Evolutionary conservation across 2,113 vertebrate genomes (phyloP), one percentile per base, ranked within the genome.

Genomic region (Tragelaphus scriptus): DNA sequence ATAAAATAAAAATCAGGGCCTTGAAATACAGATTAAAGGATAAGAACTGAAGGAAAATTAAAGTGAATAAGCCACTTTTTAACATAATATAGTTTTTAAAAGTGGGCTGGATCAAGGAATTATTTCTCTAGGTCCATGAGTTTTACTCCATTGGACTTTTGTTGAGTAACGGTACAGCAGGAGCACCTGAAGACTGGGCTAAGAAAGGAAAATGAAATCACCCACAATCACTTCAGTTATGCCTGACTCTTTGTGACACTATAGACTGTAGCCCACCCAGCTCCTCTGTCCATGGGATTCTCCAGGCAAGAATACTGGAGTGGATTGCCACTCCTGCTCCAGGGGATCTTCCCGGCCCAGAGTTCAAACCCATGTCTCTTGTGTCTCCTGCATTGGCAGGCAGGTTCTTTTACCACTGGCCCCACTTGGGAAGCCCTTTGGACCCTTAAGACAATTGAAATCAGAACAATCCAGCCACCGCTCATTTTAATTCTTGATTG

Each of bases 11-110:
- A 95, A 53, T 61, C 28, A 65, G 44, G 44, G 9, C 21, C 14
- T 90, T 88, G 59, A 95, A 94, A 68, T 87, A 71, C 6, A 96
- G 25, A 94, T 65, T 30, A 90, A 63, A 30, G 47, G 28, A 28
- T 82, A 86, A 93, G 51, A 79, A 55, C 9, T 25, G 11, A 21
- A 36, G 19, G 15, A 5, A 90, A 94, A 51, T 95, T 85, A 94
- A 92, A 58, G 80, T 51, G 12, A 59, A 44, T 68, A 93, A 92
- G 85, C 61, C 75, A 71, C 71, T 40, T 40, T 81, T 47, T 47
- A 75, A 49, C 9, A 53, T 71, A 86, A 28, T 17, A 53, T 5
- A 25, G 36, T 58, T 94, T 88, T 36, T 9, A 59, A 82, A 94
- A 82, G 32, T 85, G n/a, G 51, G 23, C 16, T 81, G 23, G 9